Conservation (phyloP, 1,140 invertebrate genomes). For the Thalassaphorura encarpata region DNA sequence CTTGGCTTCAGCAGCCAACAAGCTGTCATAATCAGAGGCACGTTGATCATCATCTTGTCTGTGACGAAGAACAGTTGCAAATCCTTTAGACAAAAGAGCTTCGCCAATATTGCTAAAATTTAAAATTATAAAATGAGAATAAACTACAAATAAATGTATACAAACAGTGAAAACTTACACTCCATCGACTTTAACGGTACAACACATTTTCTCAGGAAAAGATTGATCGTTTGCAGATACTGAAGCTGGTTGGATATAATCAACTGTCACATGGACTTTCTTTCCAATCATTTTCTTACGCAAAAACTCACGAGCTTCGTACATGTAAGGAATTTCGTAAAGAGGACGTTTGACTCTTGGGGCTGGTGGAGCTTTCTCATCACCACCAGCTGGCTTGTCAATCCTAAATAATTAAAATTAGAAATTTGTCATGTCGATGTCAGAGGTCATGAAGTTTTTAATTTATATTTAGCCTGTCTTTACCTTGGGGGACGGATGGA, state of each 20-base stretch:
- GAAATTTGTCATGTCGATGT: neutral
- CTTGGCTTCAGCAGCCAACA: constrained; percentile 86
- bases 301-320: constrained; percentile 92
- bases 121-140: constrained; percentile 18
- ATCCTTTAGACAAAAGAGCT: constrained; percentile 81
- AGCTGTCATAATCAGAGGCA: constrained; percentile 83
- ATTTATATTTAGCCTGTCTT: no score
- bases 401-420: constrained; percentile 12
- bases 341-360: no score
- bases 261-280: constrained; percentile 82
- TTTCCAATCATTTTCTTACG: constrained; percentile 94
- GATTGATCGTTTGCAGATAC: constrained; percentile 67
- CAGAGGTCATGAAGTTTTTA: neutral
- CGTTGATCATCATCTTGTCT: constrained; percentile 92
- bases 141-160: constrained; percentile 8
- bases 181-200: constrained; percentile 74
- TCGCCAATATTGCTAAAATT: constrained; percentile 79
- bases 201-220: constrained; percentile 91
- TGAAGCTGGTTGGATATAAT: constrained; percentile 96
- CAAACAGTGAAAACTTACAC: constrained; percentile 48
- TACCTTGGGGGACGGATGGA: constrained; percentile 86
- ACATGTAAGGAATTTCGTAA: constrained; percentile 97
- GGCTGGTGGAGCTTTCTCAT: no score
- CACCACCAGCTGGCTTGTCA: constrained; percentile 9
- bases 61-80: constrained; percentile 84